These are phyloP conservation scores for Spheniscus humboldti DNA, from an alignment of 2,797 vertebrate species.

Conservation along the genomic window DNA sequence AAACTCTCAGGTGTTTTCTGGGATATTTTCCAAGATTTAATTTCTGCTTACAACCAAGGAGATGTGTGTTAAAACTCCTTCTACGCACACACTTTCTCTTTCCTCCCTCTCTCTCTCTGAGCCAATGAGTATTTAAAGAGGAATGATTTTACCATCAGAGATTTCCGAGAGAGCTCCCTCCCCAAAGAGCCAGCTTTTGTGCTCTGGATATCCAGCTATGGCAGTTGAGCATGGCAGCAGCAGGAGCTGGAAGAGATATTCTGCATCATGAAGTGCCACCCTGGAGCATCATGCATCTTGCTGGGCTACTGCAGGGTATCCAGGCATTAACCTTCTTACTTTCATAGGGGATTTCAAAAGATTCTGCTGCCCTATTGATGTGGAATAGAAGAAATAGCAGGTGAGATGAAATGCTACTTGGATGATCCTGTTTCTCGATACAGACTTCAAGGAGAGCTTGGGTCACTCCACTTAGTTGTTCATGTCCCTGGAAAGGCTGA, in stretches of 20 bases:
- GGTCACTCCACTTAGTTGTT: background rate
- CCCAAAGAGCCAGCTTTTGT: background rate
- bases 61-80: background rate
- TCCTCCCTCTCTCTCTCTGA: background rate
- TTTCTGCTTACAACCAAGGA: background rate
- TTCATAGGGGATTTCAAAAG: background rate
- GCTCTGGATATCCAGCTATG: background rate
- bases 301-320: background rate
- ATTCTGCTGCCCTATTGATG: background rate
- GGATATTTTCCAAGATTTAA: background rate
- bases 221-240: background rate
- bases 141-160: background rate
- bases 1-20: background rate
- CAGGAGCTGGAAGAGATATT: background rate
- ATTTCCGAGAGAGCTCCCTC: background rate
- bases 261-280: background rate
- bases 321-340: background rate
- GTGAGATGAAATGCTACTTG: background rate
- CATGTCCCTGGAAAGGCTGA: background rate
- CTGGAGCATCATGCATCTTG: background rate
- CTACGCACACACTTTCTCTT: background rate
- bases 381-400: background rate
- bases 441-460: background rate
- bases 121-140: background rate
- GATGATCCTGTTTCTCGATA: background rate